Conservation (phyloP, 2,797 vertebrate species). For the Phataginus tricuspis region DNA sequence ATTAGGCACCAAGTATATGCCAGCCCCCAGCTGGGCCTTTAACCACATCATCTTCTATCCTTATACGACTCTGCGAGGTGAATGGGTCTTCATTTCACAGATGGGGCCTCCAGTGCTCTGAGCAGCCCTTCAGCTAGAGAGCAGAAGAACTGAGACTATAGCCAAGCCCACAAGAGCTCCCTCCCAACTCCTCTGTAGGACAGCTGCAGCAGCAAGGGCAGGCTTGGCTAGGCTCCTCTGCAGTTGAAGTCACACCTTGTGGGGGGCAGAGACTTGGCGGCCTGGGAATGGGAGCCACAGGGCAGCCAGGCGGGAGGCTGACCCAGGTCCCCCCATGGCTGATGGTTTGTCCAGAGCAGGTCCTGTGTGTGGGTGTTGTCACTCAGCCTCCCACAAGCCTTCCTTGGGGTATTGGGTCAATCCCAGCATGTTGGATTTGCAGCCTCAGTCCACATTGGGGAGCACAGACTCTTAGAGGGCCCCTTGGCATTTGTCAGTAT, state of each 20-base stretch:
- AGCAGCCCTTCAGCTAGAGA: background rate
- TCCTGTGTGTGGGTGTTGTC: background rate
- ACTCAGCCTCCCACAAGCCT: background rate
- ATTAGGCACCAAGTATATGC: background rate
- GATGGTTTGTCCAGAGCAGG: background rate
- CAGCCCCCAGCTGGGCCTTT: background rate
- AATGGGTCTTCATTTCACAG: too few relatives aligned
- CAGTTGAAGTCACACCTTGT: background rate
- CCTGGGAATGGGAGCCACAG: background rate
- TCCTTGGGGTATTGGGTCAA: background rate
- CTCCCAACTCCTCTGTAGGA: background rate
- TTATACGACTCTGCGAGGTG: background rate
- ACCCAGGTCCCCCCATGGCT: background rate
- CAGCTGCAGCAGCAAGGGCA: background rate
- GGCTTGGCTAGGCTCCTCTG: background rate
- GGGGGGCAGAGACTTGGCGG: background rate
- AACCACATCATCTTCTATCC: background rate
- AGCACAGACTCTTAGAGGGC: background rate
- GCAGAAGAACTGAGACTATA: background rate
- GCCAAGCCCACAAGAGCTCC: background rate
- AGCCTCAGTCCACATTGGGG: background rate
- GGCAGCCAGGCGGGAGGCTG: background rate
- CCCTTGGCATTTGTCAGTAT: background rate
- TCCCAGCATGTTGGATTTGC: background rate
- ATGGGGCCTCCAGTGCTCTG: background rate